Percentiles rank a stretch among this genome's conserved stretches.
Conservation (phyloP, 2,888 invertebrate genomes). For the Ethmia dodecea region DNA sequence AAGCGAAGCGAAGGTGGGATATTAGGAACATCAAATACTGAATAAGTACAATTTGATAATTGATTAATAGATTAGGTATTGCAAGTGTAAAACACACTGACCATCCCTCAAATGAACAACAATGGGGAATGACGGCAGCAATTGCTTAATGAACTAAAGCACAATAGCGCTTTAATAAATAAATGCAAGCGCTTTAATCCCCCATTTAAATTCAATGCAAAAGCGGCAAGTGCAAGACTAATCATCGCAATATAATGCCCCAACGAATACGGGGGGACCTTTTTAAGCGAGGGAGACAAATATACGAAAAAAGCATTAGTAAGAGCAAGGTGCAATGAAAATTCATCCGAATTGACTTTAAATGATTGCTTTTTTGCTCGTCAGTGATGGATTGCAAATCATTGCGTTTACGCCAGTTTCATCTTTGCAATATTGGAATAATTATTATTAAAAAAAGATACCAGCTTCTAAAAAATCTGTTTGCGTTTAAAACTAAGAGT, state of each 20-base stretch:
- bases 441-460: too few species aligned
- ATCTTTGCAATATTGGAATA: too few species aligned
- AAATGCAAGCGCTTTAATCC: conserved; percentile 41
- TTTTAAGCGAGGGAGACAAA: conserved; percentile 49
- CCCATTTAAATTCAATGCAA: conserved; percentile 75
- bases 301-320: conserved; percentile 21
- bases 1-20: too few species aligned
- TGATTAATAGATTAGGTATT: too few species aligned
- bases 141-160: conserved; percentile 63
- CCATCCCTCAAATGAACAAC: too few species aligned
- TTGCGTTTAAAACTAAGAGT: too few species aligned
- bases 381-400: conserved; percentile 70
- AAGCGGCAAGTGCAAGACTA: conserved; percentile 69
- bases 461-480: too few species aligned
- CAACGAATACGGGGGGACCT: conserved; percentile 54
- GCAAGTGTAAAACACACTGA: not conserved
- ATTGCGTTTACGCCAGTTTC: conserved; percentile 43
- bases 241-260: conserved; percentile 76
- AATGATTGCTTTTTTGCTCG: conserved; percentile 68
- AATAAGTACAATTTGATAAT: too few species aligned
- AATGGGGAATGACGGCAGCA: conserved; percentile 47
- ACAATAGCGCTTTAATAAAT: conserved; percentile 72
- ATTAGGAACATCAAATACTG: too few species aligned
- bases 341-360: conserved; percentile 74
- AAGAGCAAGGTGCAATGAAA: conserved; percentile 35